Percentiles rank a stretch among this genome's conserved stretches.
These are phyloP conservation scores for Teleiodes luculella DNA, from an alignment of 2,888 invertebrate species.

Conservation along the genomic window DNA sequence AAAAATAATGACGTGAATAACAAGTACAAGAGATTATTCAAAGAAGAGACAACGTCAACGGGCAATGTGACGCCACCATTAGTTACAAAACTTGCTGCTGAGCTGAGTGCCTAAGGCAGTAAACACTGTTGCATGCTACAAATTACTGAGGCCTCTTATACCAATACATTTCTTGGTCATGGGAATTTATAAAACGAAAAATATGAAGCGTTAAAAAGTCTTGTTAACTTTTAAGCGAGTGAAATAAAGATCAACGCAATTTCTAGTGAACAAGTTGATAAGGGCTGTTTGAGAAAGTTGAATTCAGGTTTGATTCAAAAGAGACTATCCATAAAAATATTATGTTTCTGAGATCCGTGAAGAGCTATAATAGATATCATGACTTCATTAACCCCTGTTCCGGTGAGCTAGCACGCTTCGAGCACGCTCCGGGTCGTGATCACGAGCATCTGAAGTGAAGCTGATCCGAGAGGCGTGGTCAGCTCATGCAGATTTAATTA, in stretches of 20 bases:
- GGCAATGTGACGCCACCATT: slow-evolving; percentile 13
- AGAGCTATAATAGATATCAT: slow-evolving; percentile 4
- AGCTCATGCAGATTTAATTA: slow-evolving; percentile 16
- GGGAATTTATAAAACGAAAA: too few relatives aligned
- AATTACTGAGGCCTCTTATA: too few relatives aligned
- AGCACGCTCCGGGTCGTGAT: slow-evolving; percentile 8
- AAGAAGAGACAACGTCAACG: not conserved
- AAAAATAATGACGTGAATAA: too few relatives aligned
- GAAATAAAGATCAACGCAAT: too few relatives aligned
- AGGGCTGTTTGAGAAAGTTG: not conserved
- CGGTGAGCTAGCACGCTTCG: slow-evolving; percentile 1
- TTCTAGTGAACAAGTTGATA: too few relatives aligned
- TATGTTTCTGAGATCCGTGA: slow-evolving; percentile 7
- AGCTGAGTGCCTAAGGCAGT: slow-evolving; percentile 5
- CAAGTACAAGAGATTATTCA: too few relatives aligned
- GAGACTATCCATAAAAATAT: not conserved
- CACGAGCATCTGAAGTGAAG: slow-evolving; percentile 5
- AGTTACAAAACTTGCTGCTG: slow-evolving; percentile 13
- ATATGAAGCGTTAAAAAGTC: too few relatives aligned
- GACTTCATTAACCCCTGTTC: slow-evolving; percentile 14
- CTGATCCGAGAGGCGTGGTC: slow-evolving; percentile 11
- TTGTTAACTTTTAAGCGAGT: too few relatives aligned
- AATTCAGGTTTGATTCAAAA: not conserved
- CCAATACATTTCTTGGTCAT: too few relatives aligned
- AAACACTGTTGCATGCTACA: too few relatives aligned